Conservation (phyloP, 2,113 vertebrate species). For the Chaetura pelagica region DNA sequence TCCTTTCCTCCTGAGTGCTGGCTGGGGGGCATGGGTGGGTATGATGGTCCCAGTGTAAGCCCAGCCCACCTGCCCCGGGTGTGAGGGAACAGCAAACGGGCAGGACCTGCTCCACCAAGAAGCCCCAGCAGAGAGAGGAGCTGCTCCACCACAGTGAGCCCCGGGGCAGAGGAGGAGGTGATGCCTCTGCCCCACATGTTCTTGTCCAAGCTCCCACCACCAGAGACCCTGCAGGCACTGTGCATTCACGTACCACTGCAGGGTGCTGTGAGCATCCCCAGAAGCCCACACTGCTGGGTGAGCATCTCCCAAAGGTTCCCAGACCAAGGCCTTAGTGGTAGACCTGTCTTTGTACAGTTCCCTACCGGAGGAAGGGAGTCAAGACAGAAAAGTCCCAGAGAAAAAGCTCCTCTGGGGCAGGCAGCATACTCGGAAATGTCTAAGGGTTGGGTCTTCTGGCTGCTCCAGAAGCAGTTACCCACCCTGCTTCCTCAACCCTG, state of each 20-base stretch:
- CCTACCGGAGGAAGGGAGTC: not conserved
- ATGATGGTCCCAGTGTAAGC: not conserved
- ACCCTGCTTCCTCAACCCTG: not conserved
- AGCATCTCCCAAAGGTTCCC: not conserved
- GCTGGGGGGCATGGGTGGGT: not conserved
- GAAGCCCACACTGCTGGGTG: not conserved
- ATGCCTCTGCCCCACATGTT: not conserved
- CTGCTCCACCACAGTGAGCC: not conserved
- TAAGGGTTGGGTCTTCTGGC: not conserved
- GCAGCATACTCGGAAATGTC: rapidly evolving
- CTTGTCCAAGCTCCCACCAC: not conserved
- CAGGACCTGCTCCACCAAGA: not conserved
- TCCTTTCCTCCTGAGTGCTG: not conserved
- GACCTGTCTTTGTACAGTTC: not conserved
- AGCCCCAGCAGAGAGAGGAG: not conserved
- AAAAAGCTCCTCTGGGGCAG: rapidly evolving
- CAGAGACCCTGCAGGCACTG: rapidly evolving
- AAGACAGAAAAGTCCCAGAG: no score
- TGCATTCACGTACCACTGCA: rapidly evolving
- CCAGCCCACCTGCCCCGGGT: not conserved
- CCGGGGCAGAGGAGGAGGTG: not conserved
- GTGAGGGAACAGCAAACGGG: not conserved
- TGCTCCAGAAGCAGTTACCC: not conserved
- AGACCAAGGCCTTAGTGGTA: not conserved
- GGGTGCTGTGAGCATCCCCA: not conserved